Base-by-base conservation (phyloP, 2,888 invertebrate species). In the Tachina lurida region DNA sequence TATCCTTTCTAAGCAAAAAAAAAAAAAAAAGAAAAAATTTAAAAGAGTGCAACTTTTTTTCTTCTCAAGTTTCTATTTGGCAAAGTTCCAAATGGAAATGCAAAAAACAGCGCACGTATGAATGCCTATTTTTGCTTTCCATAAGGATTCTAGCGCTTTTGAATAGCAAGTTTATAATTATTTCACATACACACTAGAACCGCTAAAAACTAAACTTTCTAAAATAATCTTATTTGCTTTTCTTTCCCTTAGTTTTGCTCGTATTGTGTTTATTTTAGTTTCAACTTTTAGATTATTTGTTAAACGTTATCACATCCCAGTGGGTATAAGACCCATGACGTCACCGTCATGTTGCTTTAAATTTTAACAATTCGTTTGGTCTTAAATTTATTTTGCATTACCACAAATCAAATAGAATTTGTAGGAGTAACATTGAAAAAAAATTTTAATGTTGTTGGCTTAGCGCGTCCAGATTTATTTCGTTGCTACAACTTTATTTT, bases 71-170 rank as follows among this genome's bases (percentile, higher is more conserved):
- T 75, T 52, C 10, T 67, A 43, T 76, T 76, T 79, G 86, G 85
- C 71, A 83, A 67, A 56, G 49, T 76, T 76, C 86, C 86, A 83
- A 80, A 71, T 62, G 56, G 45, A 45, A 45, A 12, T 63, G 68
- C 39, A 47, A 39, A 45, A 49, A n/a, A 39, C 49, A 17, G 7
- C 49, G 17, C 19, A 19, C 45, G 12, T n/a, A 43, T 17, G n/a
- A 10, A 62, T 62, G n/a, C n/a, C 31, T 65, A 45, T 43, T 76
- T 54, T 43, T 43, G 45, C 13, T 60, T 58, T 49, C 43, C 52
- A 62, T 43, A 52, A 43, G 52, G 43, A 52, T 60, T 68, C 1
- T n/a, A 22, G 56, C 41, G 47, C 10, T 41, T 41, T n/a, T 13
- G 56, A 65, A 41, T 22, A 47, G 3, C 43, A 58, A 7, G 63